phyloP scores from a whole-genome alignment of 2,888 invertebrate genomes.

The Beris morrisii region DNA sequence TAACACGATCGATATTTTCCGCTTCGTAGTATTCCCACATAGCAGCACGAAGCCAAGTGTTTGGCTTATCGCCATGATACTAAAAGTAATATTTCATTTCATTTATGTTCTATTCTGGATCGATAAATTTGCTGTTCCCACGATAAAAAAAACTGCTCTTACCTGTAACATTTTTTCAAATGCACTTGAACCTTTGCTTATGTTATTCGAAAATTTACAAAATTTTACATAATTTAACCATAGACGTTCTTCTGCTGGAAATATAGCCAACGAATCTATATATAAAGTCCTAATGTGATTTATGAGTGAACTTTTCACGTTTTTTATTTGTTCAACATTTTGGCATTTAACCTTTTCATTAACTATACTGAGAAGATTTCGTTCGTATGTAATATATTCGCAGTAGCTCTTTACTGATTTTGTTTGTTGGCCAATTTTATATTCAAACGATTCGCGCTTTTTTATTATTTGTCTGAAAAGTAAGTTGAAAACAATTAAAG shows the following conservation, averaged over 20 bases:
- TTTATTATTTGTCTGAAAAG: conserved; percentile 46
- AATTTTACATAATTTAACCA: conserved; percentile 81
- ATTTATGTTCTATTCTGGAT: too few species aligned
- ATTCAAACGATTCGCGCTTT: conserved; percentile 47
- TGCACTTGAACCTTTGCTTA: conserved; percentile 60
- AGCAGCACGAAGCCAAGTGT: conserved; percentile 79
- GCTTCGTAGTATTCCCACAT: conserved; percentile 74
- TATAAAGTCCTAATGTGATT: conserved; percentile 74
- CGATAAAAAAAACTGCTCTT: conserved; percentile 40
- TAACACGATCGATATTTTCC: conserved; percentile 68
- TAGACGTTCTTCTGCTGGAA: conserved; percentile 71
- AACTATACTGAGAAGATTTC: conserved; percentile 47
- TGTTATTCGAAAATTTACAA: conserved; percentile 66
- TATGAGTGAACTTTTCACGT: conserved; percentile 68
- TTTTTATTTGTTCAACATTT: conserved; percentile 58
- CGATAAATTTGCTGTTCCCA: too few species aligned
- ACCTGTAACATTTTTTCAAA: conserved; percentile 67
- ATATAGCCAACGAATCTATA: conserved; percentile 68
- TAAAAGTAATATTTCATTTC: conserved; percentile 54
- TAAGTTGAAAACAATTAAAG: neutral
- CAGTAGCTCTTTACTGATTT: conserved; percentile 46
- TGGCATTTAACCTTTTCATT: conserved; percentile 62
- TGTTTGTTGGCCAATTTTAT: conserved; percentile 47
- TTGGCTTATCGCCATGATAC: conserved; percentile 72
- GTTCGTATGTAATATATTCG: conserved; percentile 51